Conservation (phyloP, 1,140 invertebrate genomes). For the Drosophila burlai region DNA sequence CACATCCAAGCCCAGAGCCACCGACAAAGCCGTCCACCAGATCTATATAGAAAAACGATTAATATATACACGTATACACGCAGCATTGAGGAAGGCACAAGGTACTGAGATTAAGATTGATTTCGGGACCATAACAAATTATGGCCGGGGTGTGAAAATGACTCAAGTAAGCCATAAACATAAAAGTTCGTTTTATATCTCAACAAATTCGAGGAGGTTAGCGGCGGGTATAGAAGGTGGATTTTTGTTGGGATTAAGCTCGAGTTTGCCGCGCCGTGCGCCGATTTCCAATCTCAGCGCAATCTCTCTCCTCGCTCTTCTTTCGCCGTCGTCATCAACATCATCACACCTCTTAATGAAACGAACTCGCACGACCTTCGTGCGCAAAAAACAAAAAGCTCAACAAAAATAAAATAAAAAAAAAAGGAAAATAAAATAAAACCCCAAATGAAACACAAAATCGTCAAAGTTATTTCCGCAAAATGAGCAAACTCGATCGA, state of each 20-base stretch:
- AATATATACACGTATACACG: slow-evolving; percentile 6
- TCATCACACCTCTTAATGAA: slow-evolving; percentile 78
- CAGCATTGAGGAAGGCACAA: slow-evolving; percentile 39
- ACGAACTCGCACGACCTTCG: slow-evolving; percentile 82
- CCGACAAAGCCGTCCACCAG: slow-evolving; percentile 94
- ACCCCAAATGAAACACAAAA: slow-evolving; percentile 63
- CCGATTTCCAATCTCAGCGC: slow-evolving; percentile 40
- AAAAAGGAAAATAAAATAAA: slow-evolving; percentile 50
- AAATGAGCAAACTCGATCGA: slow-evolving; percentile 79
- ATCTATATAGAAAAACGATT: slow-evolving; percentile 88
- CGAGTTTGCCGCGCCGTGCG: slow-evolving; percentile 28
- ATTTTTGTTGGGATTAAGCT: slow-evolving; percentile 33
- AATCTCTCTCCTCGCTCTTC: slow-evolving; percentile 38
- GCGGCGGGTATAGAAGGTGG: slow-evolving; percentile 15
- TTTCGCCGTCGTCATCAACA: slow-evolving; percentile 61
- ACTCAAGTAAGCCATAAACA: slow-evolving; percentile 74
- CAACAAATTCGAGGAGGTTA: slow-evolving; percentile 3
- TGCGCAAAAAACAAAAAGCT: slow-evolving; percentile 63
- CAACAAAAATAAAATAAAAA: slow-evolving; percentile 30
- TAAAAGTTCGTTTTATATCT: slow-evolving; percentile 52
- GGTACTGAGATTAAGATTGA: slow-evolving; percentile 51
- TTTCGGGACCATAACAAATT: slow-evolving; percentile 63
- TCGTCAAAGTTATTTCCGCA: slow-evolving; percentile 82
- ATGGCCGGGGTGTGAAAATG: slow-evolving; percentile 75
- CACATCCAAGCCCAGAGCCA: slow-evolving; percentile 93